Base-by-base conservation (phyloP, 2,888 invertebrate genomes). In the Pachymerium ferrugineum region DNA sequence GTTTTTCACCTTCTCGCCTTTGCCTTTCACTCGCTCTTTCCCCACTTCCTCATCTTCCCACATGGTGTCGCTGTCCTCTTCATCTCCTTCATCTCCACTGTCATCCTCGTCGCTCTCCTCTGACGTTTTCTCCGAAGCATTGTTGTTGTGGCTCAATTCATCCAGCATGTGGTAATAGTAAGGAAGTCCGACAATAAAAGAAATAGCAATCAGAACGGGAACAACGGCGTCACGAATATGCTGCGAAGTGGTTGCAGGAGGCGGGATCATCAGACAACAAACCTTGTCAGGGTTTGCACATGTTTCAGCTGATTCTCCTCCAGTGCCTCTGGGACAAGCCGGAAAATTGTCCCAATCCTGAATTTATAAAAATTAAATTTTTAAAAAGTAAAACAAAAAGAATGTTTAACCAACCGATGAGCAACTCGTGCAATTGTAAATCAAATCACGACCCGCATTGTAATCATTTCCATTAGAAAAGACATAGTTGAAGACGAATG, bases 81-180 rank as follows among this genome's bases (percentile, higher is more conserved):
- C 28, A 10, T 25, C 68, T 6, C 29, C 68, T 25, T 68, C 68
- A 25, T 30, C 30, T 5, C 29, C 68, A 12, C 29, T 30, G 12
- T 68, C 68, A 29, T 69, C 69, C 1, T 71, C 70, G 29, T 69
- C 71, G 35, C 35, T 33, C 2, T 71, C 38, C 1, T 35, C 71
- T 3, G 14, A 16, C 1, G 25, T 25, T 14, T 54, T 54, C 8
- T 54, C 25, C 22, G 6, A 25, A 10, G 25, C 8, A 2, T 14
- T 28, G 12, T 33, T 28, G 19, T 22, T 35, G n/a, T 38, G 38
- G 38, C 71, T 33, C 19, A 71, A 19, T 16, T 71, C 71, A 35
- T 71, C 71, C 71, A 71, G 12, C 33, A 38, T 71, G 71, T 71
- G 35, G n/a, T 71, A 71, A 22, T 71, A 71, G n/a, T 71, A 71